Percentiles rank a stretch among this genome's conserved stretches.
phyloP scores from a whole-genome alignment of 2,113 vertebrate species.

The Balaeniceps rex region DNA sequence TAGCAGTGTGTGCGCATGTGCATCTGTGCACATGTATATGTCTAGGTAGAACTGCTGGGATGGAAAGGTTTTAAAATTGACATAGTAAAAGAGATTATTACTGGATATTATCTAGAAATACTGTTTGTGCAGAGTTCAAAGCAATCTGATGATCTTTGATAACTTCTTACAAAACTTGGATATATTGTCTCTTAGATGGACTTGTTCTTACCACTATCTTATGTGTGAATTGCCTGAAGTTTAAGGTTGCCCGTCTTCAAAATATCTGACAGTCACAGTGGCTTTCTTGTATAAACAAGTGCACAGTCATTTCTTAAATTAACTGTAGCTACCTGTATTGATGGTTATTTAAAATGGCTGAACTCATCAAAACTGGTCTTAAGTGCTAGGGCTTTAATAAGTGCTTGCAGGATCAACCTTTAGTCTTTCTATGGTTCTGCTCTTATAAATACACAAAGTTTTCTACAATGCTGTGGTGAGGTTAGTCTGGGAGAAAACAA shows the following conservation, averaged over 20 bases:
- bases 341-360: background rate
- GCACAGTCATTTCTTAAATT: background rate
- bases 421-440: background rate
- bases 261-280: background rate
- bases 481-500: background rate
- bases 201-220: background rate
- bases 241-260: background rate
- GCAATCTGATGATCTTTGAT: background rate
- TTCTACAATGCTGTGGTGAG: background rate
- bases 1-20: fast-evolving
- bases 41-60: background rate
- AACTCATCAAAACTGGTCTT: background rate
- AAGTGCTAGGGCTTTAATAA: background rate
- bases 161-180: background rate
- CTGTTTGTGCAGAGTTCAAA: background rate
- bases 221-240: background rate
- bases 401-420: background rate
- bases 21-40: fast-evolving
- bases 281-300: background rate
- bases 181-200: background rate
- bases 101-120: background rate
- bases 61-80: background rate
- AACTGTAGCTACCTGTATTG: background rate
- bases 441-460: background rate
- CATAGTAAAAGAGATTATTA: background rate